Evolutionary conservation across 2,888 invertebrate genomes (phyloP).

Genomic region (Ephialtes manifestator): DNA sequence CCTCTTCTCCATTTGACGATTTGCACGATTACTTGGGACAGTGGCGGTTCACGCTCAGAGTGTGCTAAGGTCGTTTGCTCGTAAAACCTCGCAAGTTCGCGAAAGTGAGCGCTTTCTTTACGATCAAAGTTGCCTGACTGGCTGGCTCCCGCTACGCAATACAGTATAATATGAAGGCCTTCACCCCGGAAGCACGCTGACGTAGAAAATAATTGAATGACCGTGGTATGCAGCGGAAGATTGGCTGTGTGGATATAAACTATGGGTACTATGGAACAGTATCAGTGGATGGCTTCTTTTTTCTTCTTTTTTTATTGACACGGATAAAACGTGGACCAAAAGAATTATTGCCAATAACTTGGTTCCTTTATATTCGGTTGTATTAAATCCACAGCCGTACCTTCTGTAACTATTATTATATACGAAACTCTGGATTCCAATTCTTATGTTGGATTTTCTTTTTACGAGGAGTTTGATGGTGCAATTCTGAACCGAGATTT

Average conservation of each 20-base stretch:
- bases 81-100: slow-evolving; percentile 60
- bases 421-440: neutral
- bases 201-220: slow-evolving; percentile 62
- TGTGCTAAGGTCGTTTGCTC: slow-evolving; percentile 57
- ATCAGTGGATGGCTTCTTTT: slow-evolving; percentile 12
- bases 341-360: slow-evolving; percentile 53
- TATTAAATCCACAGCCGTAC: slow-evolving; percentile 12
- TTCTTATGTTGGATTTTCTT: neutral
- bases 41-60: slow-evolving; percentile 41
- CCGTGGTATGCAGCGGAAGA: slow-evolving; percentile 42
- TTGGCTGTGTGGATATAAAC: slow-evolving; percentile 34
- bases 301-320: slow-evolving; percentile 43
- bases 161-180: slow-evolving; percentile 48
- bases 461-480: neutral
- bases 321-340: slow-evolving; percentile 39
- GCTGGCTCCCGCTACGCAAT: slow-evolving; percentile 39
- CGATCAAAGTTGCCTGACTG: slow-evolving; percentile 62
- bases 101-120: slow-evolving; percentile 62
- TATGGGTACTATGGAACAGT: neutral
- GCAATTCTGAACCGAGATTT: neutral
- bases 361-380: slow-evolving; percentile 9
- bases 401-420: neutral
- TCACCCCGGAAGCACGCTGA: slow-evolving; percentile 56
- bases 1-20: slow-evolving; percentile 54
- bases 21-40: slow-evolving; percentile 52